Percentiles rank a stretch among this genome's conserved stretches.
Evolutionary conservation across 2,888 invertebrate genomes (phyloP).

Genomic region (Apamea anceps): DNA sequence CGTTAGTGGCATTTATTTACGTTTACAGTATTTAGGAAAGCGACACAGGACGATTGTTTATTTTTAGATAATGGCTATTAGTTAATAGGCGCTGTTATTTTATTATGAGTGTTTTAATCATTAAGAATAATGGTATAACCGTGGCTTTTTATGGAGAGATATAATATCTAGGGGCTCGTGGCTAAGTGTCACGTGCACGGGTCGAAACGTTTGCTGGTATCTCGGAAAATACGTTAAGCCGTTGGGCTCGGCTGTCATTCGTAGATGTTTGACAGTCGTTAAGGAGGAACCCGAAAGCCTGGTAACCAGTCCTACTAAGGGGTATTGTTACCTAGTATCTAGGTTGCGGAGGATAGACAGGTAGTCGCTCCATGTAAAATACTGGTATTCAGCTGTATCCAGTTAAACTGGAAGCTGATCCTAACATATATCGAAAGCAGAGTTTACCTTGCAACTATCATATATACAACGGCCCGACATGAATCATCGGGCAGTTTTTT

Average conservation of each 20-base stretch:
- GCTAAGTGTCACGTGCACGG: not conserved
- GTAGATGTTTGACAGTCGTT: no score
- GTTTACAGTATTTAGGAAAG: slow-evolving; percentile 2
- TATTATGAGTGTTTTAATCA: not conserved
- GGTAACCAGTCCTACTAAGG: not conserved
- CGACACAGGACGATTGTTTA: slow-evolving; percentile 12
- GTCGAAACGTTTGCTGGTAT: not conserved
- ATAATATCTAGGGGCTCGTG: not conserved
- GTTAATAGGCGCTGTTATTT: not conserved
- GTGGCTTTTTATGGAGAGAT: not conserved
- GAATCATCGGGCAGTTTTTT: no score
- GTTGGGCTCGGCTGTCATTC: not conserved
- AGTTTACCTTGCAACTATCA: no score
- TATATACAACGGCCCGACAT: no score
- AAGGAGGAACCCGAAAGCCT: not conserved
- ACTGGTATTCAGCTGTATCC: no score
- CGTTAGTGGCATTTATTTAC: slow-evolving; percentile 60
- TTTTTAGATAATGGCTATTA: slow-evolving; percentile 7
- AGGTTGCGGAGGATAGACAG: no score
- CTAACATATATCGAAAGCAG: no score
- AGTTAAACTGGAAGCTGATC: no score
- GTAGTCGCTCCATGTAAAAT: no score
- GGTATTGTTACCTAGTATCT: not conserved
- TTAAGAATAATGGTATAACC: not conserved
- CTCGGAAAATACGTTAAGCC: not conserved